Base-by-base conservation (phyloP, 35 echinoderm and acorn worm genomes). In the Ophioderma brevispina region DNA sequence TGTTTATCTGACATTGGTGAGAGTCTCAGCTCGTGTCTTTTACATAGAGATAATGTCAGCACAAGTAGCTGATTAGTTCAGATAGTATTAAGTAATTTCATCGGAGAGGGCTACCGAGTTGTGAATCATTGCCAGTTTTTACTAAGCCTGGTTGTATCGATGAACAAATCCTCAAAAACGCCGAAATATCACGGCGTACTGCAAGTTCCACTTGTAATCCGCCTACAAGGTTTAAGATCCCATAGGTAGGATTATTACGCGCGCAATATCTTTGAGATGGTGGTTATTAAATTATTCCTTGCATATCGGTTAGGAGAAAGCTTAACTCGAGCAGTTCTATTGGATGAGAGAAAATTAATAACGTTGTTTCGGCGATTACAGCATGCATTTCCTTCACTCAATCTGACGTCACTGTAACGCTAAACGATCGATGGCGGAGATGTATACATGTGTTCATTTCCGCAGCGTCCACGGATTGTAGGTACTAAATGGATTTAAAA, bases 261-360 rank as follows among this genome's bases (percentile, higher is more conserved):
- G 59, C 59, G 59, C 23, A 70, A 70, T 70, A 70, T 70, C 59
- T 70, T 70, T 70, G 59, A 70, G 59, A 70, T 70, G 23, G 28
- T 70, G 59, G 10, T 70, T 15, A 15, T 70, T 15, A 70, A 70
- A 15, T 70, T 70, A 25, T 70, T 70, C 28, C 6, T 70, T 15
- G 6, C 59, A 30, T 70, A 30, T 70, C n/a, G n/a, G n/a, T n/a
- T n/a, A n/a, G n/a, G 59, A 15, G 10, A 25, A 70, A 25, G 10
- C n/a, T 25, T 17, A 30, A 15, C 59, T 70, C 17, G 10, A 30
- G 59, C 59, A 4, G 59, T 70, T 18, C 59, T 70, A 70, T 70
- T 70, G 59, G 59, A 70, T 70, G 59, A 70, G n/a, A n/a, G 59
- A 70, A 70, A 70, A 70, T 70, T 70, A 70, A 70, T 70, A 70